Conservation (phyloP, 2,113 vertebrate species). For the Peucedramus taeniatus region DNA sequence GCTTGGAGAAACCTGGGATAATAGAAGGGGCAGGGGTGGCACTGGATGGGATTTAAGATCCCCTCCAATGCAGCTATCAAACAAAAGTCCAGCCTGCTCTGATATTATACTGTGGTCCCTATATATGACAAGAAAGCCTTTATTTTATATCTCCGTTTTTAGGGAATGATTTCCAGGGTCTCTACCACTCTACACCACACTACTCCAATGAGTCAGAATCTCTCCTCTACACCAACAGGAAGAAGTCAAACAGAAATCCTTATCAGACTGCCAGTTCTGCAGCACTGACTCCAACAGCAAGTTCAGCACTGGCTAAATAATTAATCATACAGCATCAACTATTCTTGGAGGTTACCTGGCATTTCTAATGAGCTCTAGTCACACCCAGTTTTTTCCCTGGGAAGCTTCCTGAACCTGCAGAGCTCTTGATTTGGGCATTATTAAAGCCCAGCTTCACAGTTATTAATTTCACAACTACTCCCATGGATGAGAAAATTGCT, state of each 20-base stretch:
- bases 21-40: not conserved
- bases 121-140: not conserved
- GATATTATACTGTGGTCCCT: no score
- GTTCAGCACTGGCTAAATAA: not conserved
- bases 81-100: not conserved
- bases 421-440: not conserved
- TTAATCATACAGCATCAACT: not conserved
- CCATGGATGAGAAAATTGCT: not conserved
- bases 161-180: not conserved
- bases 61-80: not conserved
- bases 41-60: not conserved
- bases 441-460: not conserved
- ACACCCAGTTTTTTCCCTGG: not conserved
- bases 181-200: not conserved
- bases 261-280: not conserved
- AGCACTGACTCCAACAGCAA: not conserved
- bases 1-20: not conserved
- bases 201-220: not conserved
- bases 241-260: not conserved
- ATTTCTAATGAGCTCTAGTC: slow-evolving; percentile 6
- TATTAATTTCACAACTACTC: not conserved
- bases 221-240: not conserved
- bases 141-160: not conserved
- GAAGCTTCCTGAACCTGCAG: not conserved
- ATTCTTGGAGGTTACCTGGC: not conserved